Percentiles rank a stretch among this genome's conserved stretches.
Conservation (phyloP, 1,140 invertebrate genomes). For the Pseudomyrmex sp. region DNA sequence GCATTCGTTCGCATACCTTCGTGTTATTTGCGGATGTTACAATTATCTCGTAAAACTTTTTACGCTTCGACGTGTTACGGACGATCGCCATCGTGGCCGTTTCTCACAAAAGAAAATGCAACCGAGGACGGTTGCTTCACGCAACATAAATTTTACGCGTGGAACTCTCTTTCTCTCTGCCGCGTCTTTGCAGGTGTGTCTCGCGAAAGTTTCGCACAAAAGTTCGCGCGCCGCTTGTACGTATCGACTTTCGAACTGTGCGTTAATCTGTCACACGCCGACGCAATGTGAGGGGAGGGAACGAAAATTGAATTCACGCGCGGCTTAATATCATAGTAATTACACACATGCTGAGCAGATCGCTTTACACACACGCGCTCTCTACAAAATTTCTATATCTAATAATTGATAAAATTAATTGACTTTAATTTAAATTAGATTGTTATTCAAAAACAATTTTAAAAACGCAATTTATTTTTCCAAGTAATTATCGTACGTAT, state of each 20-base stretch:
- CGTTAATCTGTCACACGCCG: constrained; percentile 23
- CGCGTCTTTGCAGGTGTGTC: constrained; percentile 61
- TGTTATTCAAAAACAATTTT: neutral
- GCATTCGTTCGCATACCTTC: constrained; percentile 1
- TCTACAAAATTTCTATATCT: neutral
- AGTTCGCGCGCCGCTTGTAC: constrained; percentile 1
- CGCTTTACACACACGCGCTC: neutral
- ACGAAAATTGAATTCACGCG: constrained; percentile 55
- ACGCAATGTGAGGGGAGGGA: neutral
- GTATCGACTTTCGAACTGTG: neutral
- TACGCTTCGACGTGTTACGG: constrained; percentile 47
- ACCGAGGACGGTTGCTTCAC: constrained; percentile 64
- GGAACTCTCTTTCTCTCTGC: constrained; percentile 21
- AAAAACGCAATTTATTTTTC: neutral
- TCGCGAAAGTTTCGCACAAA: constrained; percentile 51
- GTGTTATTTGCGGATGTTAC: constrained; percentile 45
- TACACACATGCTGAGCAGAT: neutral
- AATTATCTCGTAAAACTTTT: constrained; percentile 56
- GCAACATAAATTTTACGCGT: constrained; percentile 72
- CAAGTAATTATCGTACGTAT: neutral
- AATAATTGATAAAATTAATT: too few relatives aligned
- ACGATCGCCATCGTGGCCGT: constrained; percentile 45
- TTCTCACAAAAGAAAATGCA: constrained; percentile 27
- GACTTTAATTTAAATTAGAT: neutral
- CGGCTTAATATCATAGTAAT: constrained; percentile 28